Evolutionary conservation across 2,113 vertebrate species (phyloP).

Genomic region (Callipepla squamata): DNA sequence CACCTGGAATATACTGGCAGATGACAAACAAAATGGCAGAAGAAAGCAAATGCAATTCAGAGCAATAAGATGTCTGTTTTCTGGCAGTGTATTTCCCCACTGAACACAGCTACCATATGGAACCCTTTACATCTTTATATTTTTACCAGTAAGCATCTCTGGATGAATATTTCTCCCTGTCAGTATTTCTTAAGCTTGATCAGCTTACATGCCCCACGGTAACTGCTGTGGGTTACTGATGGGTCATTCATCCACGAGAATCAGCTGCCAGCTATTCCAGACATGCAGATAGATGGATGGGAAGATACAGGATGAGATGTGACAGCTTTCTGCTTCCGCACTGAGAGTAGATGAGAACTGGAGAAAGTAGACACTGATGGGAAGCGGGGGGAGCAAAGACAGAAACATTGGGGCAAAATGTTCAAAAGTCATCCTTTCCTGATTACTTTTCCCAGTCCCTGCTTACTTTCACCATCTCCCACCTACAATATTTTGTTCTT

Average conservation of each 20-base stretch:
- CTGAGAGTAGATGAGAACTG: neutral
- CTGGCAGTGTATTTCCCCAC: neutral
- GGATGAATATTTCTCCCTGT: constrained; percentile 26
- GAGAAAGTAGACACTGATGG: neutral
- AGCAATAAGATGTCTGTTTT: neutral
- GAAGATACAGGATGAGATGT: neutral
- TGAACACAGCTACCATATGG: constrained; percentile 16
- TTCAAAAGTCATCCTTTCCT: neutral
- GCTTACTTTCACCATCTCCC: neutral
- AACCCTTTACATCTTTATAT: constrained; percentile 1
- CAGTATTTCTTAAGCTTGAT: constrained; percentile 34
- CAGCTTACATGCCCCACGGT: neutral
- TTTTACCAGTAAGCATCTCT: neutral
- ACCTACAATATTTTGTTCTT: neutral
- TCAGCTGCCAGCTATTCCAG: constrained; percentile 27
- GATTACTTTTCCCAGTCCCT: neutral
- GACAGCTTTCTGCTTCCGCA: constrained; percentile 14
- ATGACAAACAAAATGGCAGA: neutral
- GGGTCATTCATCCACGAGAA: neutral
- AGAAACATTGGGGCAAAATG: neutral
- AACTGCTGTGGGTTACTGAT: neutral
- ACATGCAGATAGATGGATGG: neutral
- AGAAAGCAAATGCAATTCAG: neutral
- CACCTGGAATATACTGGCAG: neutral
- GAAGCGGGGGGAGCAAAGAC: neutral